Evolutionary conservation across 2,797 vertebrate species (phyloP).

Genomic region (Ceyx erithaca): DNA sequence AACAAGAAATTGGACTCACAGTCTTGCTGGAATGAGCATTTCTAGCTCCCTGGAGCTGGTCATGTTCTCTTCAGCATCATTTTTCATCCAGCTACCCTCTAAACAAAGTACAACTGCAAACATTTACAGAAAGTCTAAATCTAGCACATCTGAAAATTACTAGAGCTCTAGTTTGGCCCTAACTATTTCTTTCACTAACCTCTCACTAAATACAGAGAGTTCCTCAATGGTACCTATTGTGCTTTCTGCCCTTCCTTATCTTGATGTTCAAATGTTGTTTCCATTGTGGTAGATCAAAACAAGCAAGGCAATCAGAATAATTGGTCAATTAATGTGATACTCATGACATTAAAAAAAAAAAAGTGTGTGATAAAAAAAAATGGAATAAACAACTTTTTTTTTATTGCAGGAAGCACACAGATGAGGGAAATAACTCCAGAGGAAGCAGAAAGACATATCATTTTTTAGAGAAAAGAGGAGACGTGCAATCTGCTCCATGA

Average conservation of each 20-base stretch:
- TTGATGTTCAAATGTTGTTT: background rate
- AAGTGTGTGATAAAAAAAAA: background rate
- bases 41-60: background rate
- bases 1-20: background rate
- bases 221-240: background rate
- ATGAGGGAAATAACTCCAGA: background rate
- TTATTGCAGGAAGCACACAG: background rate
- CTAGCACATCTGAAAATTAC: background rate
- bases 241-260: background rate
- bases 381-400: background rate
- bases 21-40: background rate
- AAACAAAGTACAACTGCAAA: background rate
- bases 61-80: background rate
- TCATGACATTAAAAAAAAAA: background rate
- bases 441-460: background rate
- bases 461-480: background rate
- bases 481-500: background rate
- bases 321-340: background rate
- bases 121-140: background rate
- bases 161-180: background rate
- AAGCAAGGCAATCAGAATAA: background rate
- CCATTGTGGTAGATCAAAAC: background rate
- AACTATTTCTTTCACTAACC: background rate
- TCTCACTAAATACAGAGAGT: background rate
- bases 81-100: background rate